Base-by-base conservation (phyloP, 2,797 vertebrate species). In the Chelmon rostratus region DNA sequence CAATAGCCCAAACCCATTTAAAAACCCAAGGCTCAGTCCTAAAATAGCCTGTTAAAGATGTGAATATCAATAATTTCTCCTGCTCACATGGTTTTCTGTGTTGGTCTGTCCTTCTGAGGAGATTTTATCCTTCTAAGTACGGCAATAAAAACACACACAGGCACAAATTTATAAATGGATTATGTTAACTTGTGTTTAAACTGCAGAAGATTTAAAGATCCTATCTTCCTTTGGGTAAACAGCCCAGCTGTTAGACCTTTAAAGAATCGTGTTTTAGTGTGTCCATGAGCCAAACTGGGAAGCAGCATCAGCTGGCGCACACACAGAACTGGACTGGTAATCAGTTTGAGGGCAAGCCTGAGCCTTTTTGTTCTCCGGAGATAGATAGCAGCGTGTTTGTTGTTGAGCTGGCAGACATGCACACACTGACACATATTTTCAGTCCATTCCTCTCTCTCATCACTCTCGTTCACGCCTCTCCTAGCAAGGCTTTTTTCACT, bases 371-470 rank as follows among this genome's bases (percentile, higher is more conserved):
- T 81, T 73, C 58, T 68, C 73, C 62, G 49, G 78, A 90, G 83
- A 81, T 59, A 63, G 78, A 86, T 77, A 23, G 58, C 42, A 38
- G 64, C 74, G 76, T 81, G 83, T 79, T 87, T 89, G 82, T 86
- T 85, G 42, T 71, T 35, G 69, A 80, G 73, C 58, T 73, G 77
- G 61, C 73, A 79, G 78, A 79, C 65, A 61, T 80, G 75, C 71
- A 78, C 77, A 87, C 78, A 84, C 73, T 81, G 82, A 82, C 88
- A 89, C 86, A 83, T 69, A 85, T 87, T 85, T 77, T 58, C 75
- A 86, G 74, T 76, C 66, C 73, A 77, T 84, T 81, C 58, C 79
- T 42, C 61, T 77, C 68, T 79, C 73, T 86, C 80, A 76, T 79
- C 71, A 56, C 78, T 81, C 72, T 50, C 64, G 7, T 78, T 85